phyloP scores from a whole-genome alignment of 2,888 invertebrate species.

The Agrochola lota region DNA sequence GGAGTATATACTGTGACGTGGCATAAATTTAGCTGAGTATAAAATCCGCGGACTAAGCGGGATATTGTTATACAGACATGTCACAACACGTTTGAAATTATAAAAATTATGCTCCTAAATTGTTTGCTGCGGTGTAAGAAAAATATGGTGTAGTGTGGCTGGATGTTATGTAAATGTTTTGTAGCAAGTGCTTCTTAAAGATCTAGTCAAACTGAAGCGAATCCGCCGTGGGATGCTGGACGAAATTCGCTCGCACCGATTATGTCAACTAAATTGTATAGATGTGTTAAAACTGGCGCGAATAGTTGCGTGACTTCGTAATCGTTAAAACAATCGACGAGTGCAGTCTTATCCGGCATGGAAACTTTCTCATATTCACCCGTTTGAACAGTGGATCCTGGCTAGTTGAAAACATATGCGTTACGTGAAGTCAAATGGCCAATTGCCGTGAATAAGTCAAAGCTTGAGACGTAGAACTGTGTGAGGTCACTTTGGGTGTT shows the following conservation, averaged over 20 bases:
- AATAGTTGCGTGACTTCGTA: neutral
- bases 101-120: slow-evolving; percentile 60
- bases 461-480: neutral
- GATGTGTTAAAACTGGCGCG: neutral
- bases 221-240: neutral
- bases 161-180: slow-evolving; percentile 15
- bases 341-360: neutral
- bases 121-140: slow-evolving; percentile 43
- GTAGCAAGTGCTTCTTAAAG: neutral
- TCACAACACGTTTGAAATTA: slow-evolving; percentile 61
- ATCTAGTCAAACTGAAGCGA: neutral
- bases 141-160: slow-evolving; percentile 28
- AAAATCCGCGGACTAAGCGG: slow-evolving; percentile 67
- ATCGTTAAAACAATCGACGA: neutral
- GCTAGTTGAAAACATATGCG: neutral
- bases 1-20: slow-evolving; percentile 77
- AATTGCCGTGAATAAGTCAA: neutral
- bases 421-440: neutral
- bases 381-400: neutral
- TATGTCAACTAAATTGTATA: too few species aligned
- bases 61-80: slow-evolving; percentile 64
- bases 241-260: neutral
- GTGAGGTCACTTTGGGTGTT: neutral
- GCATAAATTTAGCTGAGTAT: slow-evolving; percentile 78
- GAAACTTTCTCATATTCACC: neutral